Conservation (phyloP, 2,888 invertebrate genomes). For the Strigamia maritima region DNA sequence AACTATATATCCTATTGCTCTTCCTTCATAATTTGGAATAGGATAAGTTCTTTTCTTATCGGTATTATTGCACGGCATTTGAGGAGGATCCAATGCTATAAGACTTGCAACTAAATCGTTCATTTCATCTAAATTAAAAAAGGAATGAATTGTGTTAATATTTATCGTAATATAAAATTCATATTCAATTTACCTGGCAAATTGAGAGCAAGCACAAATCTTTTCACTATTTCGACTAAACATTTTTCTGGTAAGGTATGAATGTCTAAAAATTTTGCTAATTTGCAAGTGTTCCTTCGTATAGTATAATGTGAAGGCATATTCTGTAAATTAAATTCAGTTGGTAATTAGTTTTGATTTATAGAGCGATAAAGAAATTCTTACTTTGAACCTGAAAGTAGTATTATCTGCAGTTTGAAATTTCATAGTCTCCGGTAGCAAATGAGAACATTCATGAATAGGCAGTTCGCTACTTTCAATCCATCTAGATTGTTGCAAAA, state of each 20-base stretch:
- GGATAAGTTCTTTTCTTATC: not conserved
- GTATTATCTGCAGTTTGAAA: slow-evolving; percentile 20
- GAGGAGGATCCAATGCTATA: not conserved
- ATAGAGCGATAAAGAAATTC: not conserved
- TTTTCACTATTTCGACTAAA: not conserved
- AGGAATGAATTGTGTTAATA: too few species aligned
- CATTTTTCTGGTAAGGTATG: not conserved
- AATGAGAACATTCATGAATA: not conserved
- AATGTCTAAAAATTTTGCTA: slow-evolving; percentile 13
- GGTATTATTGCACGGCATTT: not conserved
- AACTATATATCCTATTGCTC: slow-evolving; percentile 33
- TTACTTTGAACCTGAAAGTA: not conserved
- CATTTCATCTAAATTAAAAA: not conserved
- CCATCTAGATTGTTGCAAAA: slow-evolving; percentile 24
- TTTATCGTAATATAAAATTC: not conserved
- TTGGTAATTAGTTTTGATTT: not conserved
- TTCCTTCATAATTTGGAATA: slow-evolving; percentile 36
- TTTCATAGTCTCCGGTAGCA: slow-evolving; percentile 29
- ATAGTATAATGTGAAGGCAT: not conserved
- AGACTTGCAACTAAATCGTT: not conserved
- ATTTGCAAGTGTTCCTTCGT: not conserved
- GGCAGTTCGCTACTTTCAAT: not conserved
- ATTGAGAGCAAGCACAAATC: not conserved
- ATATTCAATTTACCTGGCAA: not conserved
- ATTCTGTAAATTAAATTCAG: not conserved